These are phyloP conservation scores for Mobula birostris DNA, from an alignment of 2,113 vertebrate genomes.

Conservation along the genomic window DNA sequence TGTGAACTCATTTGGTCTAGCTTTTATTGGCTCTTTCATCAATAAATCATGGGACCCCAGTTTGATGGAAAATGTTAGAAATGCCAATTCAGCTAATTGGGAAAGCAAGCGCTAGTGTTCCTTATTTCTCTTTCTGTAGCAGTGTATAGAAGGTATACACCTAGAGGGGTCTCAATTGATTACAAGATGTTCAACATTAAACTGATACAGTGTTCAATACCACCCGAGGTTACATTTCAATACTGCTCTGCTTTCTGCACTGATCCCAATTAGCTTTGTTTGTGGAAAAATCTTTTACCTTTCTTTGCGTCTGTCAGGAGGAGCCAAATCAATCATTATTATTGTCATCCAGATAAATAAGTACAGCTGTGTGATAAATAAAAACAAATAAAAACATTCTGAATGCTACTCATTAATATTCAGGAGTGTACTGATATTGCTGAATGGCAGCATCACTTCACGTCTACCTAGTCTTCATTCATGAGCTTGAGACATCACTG, in stretches of 20 bases:
- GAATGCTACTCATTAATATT: background rate
- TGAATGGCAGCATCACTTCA: no score
- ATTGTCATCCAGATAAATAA: background rate
- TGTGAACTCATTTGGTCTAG: background rate
- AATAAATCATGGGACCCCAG: background rate
- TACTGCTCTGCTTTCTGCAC: background rate
- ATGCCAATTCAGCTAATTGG: background rate
- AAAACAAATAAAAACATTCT: background rate
- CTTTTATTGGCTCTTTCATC: background rate
- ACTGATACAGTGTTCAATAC: background rate
- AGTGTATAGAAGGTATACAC: background rate
- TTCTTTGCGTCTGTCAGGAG: background rate
- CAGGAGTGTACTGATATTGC: background rate
- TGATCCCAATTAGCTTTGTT: background rate
- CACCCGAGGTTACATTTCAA: background rate
- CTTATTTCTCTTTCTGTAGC: background rate
- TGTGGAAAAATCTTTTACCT: background rate
- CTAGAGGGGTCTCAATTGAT: constrained; percentile 19
- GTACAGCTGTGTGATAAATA: background rate
- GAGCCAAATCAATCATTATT: background rate
- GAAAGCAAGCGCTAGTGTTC: background rate
- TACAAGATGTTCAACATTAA: background rate
- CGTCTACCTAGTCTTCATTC: no score
- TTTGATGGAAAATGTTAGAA: background rate
- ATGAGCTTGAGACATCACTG: no score